Conservation (phyloP, 2,797 vertebrate species). For the Argya squamiceps region DNA sequence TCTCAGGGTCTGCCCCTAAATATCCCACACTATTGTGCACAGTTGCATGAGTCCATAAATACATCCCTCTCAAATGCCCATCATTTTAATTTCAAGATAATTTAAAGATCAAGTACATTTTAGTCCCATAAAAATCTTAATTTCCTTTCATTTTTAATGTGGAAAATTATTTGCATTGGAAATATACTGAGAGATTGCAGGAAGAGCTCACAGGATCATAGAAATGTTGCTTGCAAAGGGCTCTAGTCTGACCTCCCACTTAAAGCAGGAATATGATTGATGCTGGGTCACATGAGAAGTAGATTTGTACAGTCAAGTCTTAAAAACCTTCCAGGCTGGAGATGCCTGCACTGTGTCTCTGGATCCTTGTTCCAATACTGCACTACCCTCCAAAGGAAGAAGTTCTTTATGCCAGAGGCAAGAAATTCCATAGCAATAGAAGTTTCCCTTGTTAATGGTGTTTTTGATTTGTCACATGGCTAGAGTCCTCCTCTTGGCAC, state of each 20-base stretch:
- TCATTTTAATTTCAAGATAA: neutral
- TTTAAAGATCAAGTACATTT: neutral
- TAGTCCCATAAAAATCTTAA: neutral
- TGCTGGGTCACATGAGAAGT: neutral
- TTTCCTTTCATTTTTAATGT: neutral
- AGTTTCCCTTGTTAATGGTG: neutral
- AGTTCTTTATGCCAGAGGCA: neutral
- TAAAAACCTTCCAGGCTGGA: neutral
- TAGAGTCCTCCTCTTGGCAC: neutral
- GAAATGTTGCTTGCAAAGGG: neutral
- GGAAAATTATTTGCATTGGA: neutral
- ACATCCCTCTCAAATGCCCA: neutral
- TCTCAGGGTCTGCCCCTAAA: neutral
- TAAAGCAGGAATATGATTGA: neutral
- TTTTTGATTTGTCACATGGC: neutral
- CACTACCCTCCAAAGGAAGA: neutral
- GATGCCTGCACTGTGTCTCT: neutral
- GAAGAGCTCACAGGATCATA: neutral
- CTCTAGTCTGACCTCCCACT: neutral
- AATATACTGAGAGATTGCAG: neutral
- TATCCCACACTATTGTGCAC: neutral
- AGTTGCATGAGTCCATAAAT: neutral
- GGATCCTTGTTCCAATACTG: neutral
- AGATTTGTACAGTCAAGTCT: neutral
- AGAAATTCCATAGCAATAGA: neutral